These are phyloP conservation scores for Hirtodrosophila histrioides DNA, from an alignment of 2,888 invertebrate species.

Conservation along the genomic window DNA sequence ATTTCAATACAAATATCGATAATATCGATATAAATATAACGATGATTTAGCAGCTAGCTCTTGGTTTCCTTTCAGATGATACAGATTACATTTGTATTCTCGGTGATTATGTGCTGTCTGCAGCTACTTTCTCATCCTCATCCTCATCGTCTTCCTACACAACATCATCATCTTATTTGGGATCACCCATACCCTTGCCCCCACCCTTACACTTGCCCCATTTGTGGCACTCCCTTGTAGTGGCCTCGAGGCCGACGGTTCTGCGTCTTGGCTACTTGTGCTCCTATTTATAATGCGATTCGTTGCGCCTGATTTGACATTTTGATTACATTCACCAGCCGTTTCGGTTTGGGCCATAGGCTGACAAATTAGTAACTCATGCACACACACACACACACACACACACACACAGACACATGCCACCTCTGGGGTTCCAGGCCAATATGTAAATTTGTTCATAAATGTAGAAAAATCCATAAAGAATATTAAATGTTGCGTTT, in stretches of 20 bases:
- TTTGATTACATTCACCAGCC: constrained; percentile 64
- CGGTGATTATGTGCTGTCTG: not conserved
- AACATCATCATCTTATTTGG: too few relatives aligned
- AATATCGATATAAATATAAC: too few relatives aligned
- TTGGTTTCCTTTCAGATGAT: too few relatives aligned
- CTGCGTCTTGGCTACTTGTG: constrained; percentile 23
- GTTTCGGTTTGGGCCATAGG: constrained; percentile 12
- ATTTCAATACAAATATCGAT: too few relatives aligned
- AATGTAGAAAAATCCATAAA: constrained; percentile 57
- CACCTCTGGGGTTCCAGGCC: constrained; percentile 9
- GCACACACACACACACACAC: constrained; percentile 17
- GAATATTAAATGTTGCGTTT: constrained; percentile 57
- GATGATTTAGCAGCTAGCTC: too few relatives aligned
- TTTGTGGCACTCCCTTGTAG: constrained; percentile 3
- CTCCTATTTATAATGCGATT: constrained; percentile 71
- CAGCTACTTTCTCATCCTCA: constrained; percentile 16
- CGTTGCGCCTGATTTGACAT: constrained; percentile 77
- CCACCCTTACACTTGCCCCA: constrained; percentile 1
- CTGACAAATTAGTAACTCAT: constrained; percentile 31
- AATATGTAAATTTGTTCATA: constrained; percentile 39
- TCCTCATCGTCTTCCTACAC: too few relatives aligned
- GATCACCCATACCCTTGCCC: too few relatives aligned
- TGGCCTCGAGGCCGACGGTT: constrained; percentile 19
- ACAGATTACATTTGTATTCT: too few relatives aligned
- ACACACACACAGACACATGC: not conserved